Evolutionary conservation across 2,113 vertebrate genomes (phyloP).

Genomic region (Calyptomena viridis): DNA sequence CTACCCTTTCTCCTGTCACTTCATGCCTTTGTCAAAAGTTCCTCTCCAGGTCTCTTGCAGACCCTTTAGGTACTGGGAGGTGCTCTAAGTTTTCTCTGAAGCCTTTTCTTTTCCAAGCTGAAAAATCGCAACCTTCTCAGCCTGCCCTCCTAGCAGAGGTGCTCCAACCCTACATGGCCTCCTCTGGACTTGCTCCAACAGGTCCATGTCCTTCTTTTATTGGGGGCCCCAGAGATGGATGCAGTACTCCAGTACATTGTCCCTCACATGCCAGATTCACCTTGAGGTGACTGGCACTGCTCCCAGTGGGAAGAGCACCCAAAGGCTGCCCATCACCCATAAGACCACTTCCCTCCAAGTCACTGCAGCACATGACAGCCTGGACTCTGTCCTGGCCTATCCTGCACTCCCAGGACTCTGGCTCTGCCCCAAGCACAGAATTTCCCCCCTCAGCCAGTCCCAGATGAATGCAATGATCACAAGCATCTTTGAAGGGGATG

Average conservation of each 20-base stretch:
- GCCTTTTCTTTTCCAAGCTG: not conserved
- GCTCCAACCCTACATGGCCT: not conserved
- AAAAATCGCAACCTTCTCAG: not conserved
- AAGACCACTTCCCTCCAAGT: not conserved
- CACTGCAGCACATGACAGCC: not conserved
- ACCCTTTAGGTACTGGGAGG: not conserved
- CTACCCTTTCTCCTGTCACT: not conserved
- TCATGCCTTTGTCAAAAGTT: not conserved
- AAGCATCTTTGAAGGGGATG: not conserved
- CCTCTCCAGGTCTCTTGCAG: not conserved
- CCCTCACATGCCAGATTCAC: not conserved
- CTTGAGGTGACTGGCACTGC: not conserved
- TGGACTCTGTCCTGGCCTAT: not conserved
- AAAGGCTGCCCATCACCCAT: not conserved
- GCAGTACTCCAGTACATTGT: not conserved
- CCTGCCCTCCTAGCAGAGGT: not conserved
- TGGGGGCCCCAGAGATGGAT: not conserved
- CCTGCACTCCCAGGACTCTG: not conserved
- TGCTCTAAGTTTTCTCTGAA: not conserved
- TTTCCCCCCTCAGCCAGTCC: not conserved
- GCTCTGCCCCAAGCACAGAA: not conserved
- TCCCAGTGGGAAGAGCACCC: not conserved
- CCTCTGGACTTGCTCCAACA: not conserved
- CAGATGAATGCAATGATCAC: not conserved
- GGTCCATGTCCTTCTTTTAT: not conserved